Conservation (phyloP, 1,140 invertebrate genomes). For the Thalassaphorura encarpata region DNA sequence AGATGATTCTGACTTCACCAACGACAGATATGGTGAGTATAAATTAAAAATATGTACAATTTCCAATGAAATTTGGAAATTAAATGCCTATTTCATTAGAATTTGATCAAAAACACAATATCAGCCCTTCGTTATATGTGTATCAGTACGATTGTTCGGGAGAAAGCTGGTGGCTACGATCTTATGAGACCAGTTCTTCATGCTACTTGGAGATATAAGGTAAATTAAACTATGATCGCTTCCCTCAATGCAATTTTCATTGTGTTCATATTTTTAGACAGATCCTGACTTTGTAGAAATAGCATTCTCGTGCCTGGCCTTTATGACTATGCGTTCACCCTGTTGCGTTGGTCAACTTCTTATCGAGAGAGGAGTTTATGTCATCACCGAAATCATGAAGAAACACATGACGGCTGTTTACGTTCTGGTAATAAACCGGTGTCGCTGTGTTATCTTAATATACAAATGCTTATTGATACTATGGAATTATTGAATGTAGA, state of each 20-base stretch:
- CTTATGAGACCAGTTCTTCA: slow-evolving; percentile 11
- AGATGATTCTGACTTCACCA: neutral
- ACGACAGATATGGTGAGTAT: neutral
- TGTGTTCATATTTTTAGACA: neutral
- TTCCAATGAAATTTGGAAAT: neutral
- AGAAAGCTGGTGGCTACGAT: neutral
- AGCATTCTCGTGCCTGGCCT: slow-evolving; percentile 13
- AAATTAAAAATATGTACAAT: neutral
- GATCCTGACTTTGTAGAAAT: slow-evolving; percentile 12
- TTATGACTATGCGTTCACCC: slow-evolving; percentile 8
- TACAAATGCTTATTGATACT: neutral
- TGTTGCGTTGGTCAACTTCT: slow-evolving; percentile 10
- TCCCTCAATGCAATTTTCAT: neutral
- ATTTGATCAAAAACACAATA: slow-evolving; percentile 19
- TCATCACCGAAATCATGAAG: slow-evolving; percentile 11
- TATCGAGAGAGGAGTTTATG: slow-evolving; percentile 1
- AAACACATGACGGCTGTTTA: neutral
- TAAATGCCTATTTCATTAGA: neutral
- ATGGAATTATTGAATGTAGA: slow-evolving; percentile 8
- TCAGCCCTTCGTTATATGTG: slow-evolving; percentile 12
- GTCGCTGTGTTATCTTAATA: neutral
- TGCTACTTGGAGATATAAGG: neutral
- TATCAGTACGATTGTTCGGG: slow-evolving; percentile 3
- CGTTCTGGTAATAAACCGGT: slow-evolving; percentile 18
- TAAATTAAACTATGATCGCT: neutral